Evolutionary conservation across 1,140 invertebrate genomes (phyloP).

Genomic region (Ceratosolen solmsi): DNA sequence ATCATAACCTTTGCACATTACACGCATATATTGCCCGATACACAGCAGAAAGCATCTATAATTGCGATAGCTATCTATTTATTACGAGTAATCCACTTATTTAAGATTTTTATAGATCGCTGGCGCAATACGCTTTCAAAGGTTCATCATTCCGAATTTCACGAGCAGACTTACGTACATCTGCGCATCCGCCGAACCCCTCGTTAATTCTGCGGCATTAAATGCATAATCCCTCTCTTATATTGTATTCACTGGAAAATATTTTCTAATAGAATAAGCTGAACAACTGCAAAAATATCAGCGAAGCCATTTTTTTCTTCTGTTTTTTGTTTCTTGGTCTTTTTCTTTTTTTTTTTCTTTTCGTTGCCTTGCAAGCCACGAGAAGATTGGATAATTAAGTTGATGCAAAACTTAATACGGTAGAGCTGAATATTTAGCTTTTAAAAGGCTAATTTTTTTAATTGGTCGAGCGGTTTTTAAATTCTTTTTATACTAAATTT

Average conservation of each 20-base stretch:
- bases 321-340: too few species aligned
- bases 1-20: not conserved
- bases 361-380: too few species aligned
- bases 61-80: constrained; percentile 15
- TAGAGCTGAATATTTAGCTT: not conserved
- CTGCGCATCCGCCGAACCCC: not conserved
- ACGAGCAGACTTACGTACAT: not conserved
- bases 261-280: too few species aligned
- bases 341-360: too few species aligned
- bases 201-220: not conserved
- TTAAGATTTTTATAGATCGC: not conserved
- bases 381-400: too few species aligned
- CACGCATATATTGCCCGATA: not conserved
- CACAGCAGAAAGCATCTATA: not conserved
- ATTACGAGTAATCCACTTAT: constrained; percentile 23
- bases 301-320: too few species aligned
- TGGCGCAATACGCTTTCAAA: not conserved
- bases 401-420: too few species aligned
- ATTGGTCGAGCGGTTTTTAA: not conserved
- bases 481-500: not conserved
- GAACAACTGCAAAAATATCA: too few species aligned
- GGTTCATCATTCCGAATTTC: not conserved
- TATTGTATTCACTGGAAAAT: too few species aligned
- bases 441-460: not conserved
- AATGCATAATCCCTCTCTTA: too few species aligned